phyloP scores from a whole-genome alignment of 2,113 vertebrate species.

The Myrmecophaga tridactyla region DNA sequence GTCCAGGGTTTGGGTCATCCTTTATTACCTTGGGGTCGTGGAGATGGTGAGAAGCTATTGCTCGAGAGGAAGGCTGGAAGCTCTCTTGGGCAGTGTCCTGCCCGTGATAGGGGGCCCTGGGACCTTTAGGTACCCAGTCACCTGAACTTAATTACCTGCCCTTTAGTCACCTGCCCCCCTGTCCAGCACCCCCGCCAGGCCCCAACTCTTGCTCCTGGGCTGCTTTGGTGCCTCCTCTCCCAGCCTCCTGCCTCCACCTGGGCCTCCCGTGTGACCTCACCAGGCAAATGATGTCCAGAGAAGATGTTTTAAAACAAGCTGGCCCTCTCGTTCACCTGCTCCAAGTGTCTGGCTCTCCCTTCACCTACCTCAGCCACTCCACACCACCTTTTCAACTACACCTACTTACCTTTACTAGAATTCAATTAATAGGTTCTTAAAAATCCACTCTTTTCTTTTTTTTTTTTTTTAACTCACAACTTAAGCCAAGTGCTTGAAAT shows the following conservation, averaged over 20 bases:
- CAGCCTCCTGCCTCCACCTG: background rate
- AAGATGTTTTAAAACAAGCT: no score
- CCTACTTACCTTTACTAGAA: background rate
- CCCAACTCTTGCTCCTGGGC: background rate
- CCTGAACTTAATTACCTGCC: no score
- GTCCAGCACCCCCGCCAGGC: background rate
- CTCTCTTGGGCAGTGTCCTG: accelerated
- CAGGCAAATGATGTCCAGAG: background rate
- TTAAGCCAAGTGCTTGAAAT: background rate
- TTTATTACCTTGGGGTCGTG: background rate
- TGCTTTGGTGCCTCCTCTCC: accelerated
- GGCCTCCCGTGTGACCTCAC: background rate
- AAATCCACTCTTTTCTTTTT: background rate
- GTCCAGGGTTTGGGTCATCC: background rate
- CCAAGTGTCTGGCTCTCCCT: accelerated
- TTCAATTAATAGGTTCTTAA: accelerated
- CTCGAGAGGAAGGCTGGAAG: no score
- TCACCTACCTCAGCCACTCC: accelerated
- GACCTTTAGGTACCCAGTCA: accelerated
- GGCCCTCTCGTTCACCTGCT: background rate
- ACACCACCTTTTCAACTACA: background rate
- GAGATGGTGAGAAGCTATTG: background rate
- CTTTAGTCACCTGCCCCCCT: accelerated
- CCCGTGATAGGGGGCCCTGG: background rate
- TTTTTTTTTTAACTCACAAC: background rate